A percentile compares a stretch with the other conserved stretches of the same genome.
phyloP scores from a whole-genome alignment of 2,888 invertebrate species.

The Hirtodrosophila duncani region DNA sequence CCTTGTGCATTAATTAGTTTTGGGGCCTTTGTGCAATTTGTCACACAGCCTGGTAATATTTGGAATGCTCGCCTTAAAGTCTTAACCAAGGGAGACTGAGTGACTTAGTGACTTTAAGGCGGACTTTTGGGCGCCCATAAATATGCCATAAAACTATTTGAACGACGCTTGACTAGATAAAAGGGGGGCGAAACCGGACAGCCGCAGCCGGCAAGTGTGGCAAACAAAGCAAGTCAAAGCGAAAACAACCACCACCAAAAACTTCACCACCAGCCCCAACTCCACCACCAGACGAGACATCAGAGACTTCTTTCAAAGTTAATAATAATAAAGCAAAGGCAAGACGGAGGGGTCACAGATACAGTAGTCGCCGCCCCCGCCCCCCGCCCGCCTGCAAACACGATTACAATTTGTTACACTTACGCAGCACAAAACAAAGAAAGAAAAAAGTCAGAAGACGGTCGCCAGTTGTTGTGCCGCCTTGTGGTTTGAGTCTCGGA shows the following conservation, averaged over 20 bases:
- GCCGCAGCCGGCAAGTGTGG: conserved; percentile 50
- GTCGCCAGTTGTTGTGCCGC: conserved; percentile 58
- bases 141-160: conserved; percentile 69
- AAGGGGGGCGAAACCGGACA: conserved; percentile 52
- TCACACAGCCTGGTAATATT: conserved; percentile 43
- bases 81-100: conserved; percentile 35
- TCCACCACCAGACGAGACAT: conserved; percentile 3
- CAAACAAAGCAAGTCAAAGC: conserved; percentile 28
- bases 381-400: conserved; percentile 48
- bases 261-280: conserved; percentile 30
- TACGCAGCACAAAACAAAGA: conserved; percentile 67
- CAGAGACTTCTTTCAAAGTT: conserved; percentile 52
- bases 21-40: conserved; percentile 49
- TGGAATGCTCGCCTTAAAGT: conserved; percentile 52
- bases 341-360: conserved; percentile 24
- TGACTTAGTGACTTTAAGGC: conserved; percentile 23
- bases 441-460: conserved; percentile 45
- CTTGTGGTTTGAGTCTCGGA: conserved; percentile 55
- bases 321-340: conserved; percentile 60
- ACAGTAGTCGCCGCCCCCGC: conserved; percentile 38
- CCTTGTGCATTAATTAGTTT: conserved; percentile 60
- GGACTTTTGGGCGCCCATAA: conserved; percentile 63
- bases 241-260: conserved; percentile 36
- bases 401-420: conserved; percentile 70
- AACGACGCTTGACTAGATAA: conserved; percentile 57